Evolutionary conservation across 2,888 invertebrate species (phyloP).

Genomic region (Epinotia bilunana): DNA sequence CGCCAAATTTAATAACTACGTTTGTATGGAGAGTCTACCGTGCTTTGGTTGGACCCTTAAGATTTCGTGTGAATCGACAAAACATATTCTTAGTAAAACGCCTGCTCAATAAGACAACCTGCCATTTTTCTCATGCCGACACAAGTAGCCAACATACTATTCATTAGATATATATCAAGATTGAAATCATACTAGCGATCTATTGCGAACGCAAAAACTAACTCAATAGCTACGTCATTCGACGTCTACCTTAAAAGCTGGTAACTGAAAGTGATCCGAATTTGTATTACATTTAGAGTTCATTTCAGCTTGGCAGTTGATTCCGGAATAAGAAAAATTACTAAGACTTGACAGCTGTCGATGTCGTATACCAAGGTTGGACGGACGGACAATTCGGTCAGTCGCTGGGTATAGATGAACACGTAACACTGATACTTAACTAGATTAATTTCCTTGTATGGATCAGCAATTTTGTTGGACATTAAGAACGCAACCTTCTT

Average conservation of each 20-base stretch:
- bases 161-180: constrained; percentile 31
- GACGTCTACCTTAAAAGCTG: constrained; percentile 39
- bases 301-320: not conserved
- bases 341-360: constrained; percentile 51
- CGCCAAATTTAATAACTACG: no score
- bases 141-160: constrained; percentile 1
- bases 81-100: not conserved
- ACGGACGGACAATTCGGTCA: constrained; percentile 47
- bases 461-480: no score
- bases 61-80: not conserved
- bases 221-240: constrained; percentile 45
- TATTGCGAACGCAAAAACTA: constrained; percentile 32
- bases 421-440: not conserved
- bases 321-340: constrained; percentile 22
- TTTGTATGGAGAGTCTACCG: no score
- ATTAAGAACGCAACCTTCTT: no score
- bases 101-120: constrained; percentile 2
- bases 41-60: no score
- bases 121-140: constrained; percentile 16
- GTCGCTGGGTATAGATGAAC: constrained; percentile 34
- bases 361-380: constrained; percentile 53
- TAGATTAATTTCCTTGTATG: not conserved
- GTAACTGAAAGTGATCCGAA: not conserved
- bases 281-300: constrained; percentile 13
- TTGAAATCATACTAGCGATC: constrained; percentile 27